Evolutionary conservation across 2,797 vertebrate genomes (phyloP).

Genomic region (Myotis pilosus): DNA sequence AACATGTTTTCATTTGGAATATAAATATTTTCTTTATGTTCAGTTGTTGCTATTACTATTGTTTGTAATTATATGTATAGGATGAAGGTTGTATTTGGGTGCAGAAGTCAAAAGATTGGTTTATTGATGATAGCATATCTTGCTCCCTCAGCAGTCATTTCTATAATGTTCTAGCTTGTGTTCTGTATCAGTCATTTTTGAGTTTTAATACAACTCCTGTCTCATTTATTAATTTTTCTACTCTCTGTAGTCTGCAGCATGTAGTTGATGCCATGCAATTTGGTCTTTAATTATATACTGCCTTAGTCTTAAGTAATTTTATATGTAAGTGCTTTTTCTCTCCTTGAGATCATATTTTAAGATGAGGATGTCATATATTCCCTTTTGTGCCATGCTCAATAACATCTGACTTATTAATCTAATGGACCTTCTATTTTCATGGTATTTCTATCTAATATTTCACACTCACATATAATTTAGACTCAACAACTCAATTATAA

Average conservation of each 20-base stretch:
- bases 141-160: background rate
- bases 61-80: background rate
- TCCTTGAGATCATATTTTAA: background rate
- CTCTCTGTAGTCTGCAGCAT: background rate
- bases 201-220: background rate
- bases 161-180: background rate
- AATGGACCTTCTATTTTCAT: background rate
- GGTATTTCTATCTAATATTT: background rate
- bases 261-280: background rate
- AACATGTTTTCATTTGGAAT: background rate
- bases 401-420: background rate
- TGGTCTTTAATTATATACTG: background rate
- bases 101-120: background rate
- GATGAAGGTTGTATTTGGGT: background rate
- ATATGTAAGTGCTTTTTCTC: background rate
- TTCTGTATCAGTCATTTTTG: background rate
- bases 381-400: background rate
- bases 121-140: background rate
- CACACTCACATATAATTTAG: background rate
- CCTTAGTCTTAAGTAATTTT: background rate
- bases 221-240: background rate
- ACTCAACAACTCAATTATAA: background rate
- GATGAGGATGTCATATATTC: background rate
- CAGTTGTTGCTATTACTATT: background rate
- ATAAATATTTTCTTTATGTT: background rate